Conservation (phyloP, 2,888 invertebrate species). For the Neria commutata region DNA sequence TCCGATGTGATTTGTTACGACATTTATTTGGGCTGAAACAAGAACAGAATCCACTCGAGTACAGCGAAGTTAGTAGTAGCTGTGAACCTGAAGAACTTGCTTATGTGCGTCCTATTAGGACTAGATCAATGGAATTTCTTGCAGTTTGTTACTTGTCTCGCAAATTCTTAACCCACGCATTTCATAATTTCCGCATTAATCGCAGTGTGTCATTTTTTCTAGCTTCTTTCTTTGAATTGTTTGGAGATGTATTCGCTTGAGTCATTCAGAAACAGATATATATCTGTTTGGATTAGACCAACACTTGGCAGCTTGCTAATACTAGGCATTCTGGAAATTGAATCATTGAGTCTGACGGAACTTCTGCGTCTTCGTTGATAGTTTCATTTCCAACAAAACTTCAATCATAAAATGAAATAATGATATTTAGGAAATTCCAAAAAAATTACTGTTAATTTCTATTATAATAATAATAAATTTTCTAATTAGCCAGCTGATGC, state of each 20-base stretch:
- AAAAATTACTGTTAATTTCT: too few species aligned
- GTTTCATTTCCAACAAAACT: too few species aligned
- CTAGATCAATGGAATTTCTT: too few species aligned
- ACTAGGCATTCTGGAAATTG: too few species aligned
- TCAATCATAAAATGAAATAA: too few species aligned
- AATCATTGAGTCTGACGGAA: too few species aligned
- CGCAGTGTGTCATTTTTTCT: conserved; percentile 3
- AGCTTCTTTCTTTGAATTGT: conserved; percentile 21
- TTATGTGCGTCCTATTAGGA: background rate
- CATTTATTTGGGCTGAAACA: conserved; percentile 54
- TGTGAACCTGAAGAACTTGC: background rate
- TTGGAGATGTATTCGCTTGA: conserved; percentile 30
- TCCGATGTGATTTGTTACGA: conserved; percentile 59
- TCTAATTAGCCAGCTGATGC: too few species aligned
- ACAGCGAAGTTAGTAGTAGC: background rate
- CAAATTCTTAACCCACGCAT: conserved; percentile 41
- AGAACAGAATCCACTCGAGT: conserved; percentile 32
- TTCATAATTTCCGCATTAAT: conserved; percentile 30
- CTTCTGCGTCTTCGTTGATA: too few species aligned
- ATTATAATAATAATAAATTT: too few species aligned
- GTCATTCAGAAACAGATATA: background rate
- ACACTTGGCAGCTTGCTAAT: too few species aligned
- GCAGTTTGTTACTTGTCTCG: conserved; percentile 15
- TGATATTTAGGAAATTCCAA: too few species aligned
- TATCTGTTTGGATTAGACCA: too few species aligned